Base-by-base conservation (phyloP, 2,888 invertebrate species). In the Xiphydria camelus region DNA sequence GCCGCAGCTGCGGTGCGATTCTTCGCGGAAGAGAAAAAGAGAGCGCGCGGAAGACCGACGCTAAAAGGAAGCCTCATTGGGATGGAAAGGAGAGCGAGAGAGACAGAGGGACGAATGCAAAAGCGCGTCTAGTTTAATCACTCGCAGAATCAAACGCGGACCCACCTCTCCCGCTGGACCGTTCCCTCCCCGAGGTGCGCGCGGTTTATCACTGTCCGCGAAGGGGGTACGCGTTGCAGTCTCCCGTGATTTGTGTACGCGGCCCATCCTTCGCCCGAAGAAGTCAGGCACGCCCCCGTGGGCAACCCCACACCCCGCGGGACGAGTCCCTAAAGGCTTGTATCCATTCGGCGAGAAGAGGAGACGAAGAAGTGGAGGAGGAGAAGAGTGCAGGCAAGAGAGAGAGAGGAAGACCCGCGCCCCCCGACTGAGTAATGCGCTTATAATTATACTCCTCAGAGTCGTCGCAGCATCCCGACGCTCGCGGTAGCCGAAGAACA, bases 381-480 rank as follows among this genome's bases (percentile, higher is more conserved):
- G 31, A 15, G 18, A 7, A 10, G 31, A n/a, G n/a, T n/a, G n/a
- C 33, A 18, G 10, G 12, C 4, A 18, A 34, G 35, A 6, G 20
- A 17, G n/a, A 34, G 14, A 38, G 37, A 22, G 32, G n/a, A 4
- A 43, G 34, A 45, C 34, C 41, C 35, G 38, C 37, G 47, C 49
- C 39, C 49, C 55, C 41, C 46, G 47, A 53, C 54, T 57, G 58
- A 64, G 65, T 66, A 68, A 68, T 68, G 62, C 58, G 63, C 61
- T 61, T 61, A 63, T 69, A 66, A 69, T 68, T 68, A 67, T 59
- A 59, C 62, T 60, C 55, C 51, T 54, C 49, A 47, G 1, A 12
- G 19, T 6, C 12, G n/a, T n/a, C 10, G 17, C 22, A 23, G 15
- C 9, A 23, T n/a, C n/a, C n/a, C n/a, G n/a, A n/a, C n/a, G n/a